Conservation (phyloP, 2,113 vertebrate genomes). For the Hydrochoerus hydrochaeris region DNA sequence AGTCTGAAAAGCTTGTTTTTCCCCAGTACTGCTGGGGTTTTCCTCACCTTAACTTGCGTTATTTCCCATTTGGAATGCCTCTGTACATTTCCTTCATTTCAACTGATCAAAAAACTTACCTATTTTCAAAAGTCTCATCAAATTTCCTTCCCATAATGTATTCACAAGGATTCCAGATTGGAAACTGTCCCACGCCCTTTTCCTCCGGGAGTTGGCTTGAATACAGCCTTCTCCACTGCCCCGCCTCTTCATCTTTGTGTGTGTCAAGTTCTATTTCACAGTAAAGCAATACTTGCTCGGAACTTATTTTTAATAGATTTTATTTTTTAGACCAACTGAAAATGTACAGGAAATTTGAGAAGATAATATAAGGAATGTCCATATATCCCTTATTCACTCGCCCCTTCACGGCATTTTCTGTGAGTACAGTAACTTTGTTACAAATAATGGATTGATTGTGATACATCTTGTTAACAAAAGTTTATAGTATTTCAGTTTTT, state of each 20-base stretch:
- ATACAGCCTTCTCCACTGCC: neutral
- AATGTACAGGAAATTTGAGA: neutral
- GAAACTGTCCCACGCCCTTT: neutral
- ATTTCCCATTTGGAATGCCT: neutral
- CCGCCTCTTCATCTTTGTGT: neutral
- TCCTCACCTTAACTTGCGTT: neutral
- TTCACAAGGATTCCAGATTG: neutral
- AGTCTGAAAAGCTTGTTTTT: neutral
- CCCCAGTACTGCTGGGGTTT: neutral
- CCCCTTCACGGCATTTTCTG: neutral
- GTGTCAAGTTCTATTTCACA: neutral
- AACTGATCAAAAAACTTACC: neutral
- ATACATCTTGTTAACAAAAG: neutral
- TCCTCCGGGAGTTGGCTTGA: neutral
- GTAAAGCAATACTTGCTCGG: neutral
- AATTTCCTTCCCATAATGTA: neutral
- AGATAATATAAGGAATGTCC: neutral
- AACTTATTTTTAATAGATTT: neutral
- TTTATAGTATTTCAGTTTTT: neutral
- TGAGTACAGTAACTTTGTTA: neutral
- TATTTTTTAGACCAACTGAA: neutral
- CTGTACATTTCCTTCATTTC: neutral
- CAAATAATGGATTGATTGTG: neutral
- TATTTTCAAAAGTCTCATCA: neutral
- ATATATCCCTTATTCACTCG: neutral